Conservation (phyloP, 2,888 invertebrate genomes). For the Drosophila subsilvestris region DNA sequence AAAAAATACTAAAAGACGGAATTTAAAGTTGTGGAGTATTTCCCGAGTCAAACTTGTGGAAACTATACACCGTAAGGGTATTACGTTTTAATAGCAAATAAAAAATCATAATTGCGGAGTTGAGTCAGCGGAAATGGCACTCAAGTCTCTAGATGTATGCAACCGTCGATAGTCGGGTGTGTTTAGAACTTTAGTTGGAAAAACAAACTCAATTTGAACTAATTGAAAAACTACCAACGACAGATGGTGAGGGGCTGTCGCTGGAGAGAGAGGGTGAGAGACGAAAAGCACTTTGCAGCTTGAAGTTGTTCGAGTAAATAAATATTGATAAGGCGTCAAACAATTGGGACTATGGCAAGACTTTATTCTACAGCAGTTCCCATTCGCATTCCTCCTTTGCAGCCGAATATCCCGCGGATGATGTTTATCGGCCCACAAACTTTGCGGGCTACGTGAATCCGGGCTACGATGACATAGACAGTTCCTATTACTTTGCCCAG, state of each 20-base stretch:
- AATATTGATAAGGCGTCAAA: constrained; percentile 22
- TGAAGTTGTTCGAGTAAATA: background rate
- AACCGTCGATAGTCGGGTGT: background rate
- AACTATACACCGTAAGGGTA: too few relatives aligned
- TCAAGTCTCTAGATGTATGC: background rate
- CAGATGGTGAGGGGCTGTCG: background rate
- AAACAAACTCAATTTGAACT: constrained; percentile 38
- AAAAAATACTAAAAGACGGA: background rate
- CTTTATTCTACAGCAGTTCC: background rate
- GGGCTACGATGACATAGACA: constrained; percentile 77
- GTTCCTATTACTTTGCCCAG: constrained; percentile 67
- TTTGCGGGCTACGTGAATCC: constrained; percentile 65
- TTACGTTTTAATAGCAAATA: too few relatives aligned
- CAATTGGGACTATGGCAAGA: background rate
- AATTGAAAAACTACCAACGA: constrained; percentile 27
- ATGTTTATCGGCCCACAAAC: constrained; percentile 62
- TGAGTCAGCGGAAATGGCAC: constrained; percentile 16
- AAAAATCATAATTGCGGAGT: background rate
- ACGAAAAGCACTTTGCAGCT: background rate
- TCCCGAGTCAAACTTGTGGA: too few relatives aligned
- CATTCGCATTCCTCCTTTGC: constrained; percentile 23
- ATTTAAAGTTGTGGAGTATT: too few relatives aligned
- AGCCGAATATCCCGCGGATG: constrained; percentile 72
- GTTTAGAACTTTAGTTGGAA: constrained; percentile 34
- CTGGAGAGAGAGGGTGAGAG: too few relatives aligned